phyloP scores from a whole-genome alignment of 1,140 invertebrate genomes.

The Sycophaga agraensis region DNA sequence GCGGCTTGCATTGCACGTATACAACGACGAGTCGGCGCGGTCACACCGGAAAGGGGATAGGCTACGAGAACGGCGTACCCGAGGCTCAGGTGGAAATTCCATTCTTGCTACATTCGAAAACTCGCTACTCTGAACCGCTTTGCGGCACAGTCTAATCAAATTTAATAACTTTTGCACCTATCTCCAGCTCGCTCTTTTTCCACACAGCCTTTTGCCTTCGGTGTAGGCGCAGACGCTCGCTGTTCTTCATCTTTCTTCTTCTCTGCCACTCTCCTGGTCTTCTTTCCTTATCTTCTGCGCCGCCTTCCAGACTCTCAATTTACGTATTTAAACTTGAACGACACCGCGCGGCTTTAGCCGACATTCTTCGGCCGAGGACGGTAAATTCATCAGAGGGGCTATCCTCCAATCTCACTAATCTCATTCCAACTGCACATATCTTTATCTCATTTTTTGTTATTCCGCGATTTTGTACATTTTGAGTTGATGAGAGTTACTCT shows the following conservation, averaged over 20 bases:
- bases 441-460: no score
- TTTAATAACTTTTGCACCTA: constrained; percentile 56
- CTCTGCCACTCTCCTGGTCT: background rate
- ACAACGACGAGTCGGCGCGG: no score
- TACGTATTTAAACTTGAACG: constrained; percentile 46
- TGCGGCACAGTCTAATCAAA: constrained; percentile 54
- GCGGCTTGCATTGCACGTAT: no score
- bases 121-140: constrained; percentile 41
- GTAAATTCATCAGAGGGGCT: constrained; percentile 48
- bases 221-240: background rate
- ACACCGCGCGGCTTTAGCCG: constrained; percentile 18
- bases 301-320: constrained; percentile 23
- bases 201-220: constrained; percentile 14
- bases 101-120: constrained; percentile 35
- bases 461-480: constrained; percentile 8
- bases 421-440: no score
- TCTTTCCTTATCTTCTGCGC: constrained; percentile 10
- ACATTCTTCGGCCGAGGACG: constrained; percentile 39
- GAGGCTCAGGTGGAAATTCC: constrained; percentile 48
- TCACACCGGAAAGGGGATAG: background rate
- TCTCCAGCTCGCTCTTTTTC: constrained; percentile 34
- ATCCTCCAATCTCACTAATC: constrained; percentile 24
- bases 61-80: background rate
- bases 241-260: constrained; percentile 3
- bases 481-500: no score